Evolutionary conservation across 2,888 invertebrate species (phyloP).

Genomic region (Noctuana brunneofusca): DNA sequence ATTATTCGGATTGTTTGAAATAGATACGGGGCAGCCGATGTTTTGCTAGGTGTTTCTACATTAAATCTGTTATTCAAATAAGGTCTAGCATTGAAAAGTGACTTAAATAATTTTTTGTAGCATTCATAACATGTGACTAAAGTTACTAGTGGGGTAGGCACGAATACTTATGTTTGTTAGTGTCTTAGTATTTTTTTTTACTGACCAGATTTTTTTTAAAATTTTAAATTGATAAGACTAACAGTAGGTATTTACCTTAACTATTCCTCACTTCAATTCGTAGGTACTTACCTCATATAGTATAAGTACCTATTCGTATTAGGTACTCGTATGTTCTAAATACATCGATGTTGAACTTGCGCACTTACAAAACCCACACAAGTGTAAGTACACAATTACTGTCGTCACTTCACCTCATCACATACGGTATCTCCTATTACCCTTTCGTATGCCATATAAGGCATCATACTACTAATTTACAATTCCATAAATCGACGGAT

Average conservation of each 20-base stretch:
- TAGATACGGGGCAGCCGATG: conserved; percentile 24
- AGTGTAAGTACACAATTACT: neutral
- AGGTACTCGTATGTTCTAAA: neutral
- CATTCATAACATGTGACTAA: neutral
- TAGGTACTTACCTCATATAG: no score
- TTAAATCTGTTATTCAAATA: conserved; percentile 27
- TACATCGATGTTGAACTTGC: neutral
- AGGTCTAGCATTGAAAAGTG: conserved; percentile 14
- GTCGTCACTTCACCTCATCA: neutral
- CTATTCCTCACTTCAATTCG: no score
- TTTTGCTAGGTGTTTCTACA: conserved; percentile 25
- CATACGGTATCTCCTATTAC: conserved; percentile 3
- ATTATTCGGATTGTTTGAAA: conserved; percentile 32
- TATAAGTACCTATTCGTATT: no score
- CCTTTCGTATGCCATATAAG: conserved; percentile 8
- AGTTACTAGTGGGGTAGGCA: neutral
- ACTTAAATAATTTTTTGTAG: conserved; percentile 8
- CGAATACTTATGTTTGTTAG: neutral
- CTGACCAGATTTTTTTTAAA: no score
- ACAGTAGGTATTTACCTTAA: no score
- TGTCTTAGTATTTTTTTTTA: no score
- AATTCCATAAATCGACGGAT: conserved; percentile 28
- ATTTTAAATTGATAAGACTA: no score
- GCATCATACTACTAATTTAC: conserved; percentile 27
- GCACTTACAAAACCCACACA: neutral